phyloP scores from a whole-genome alignment of 2,113 vertebrate species.

The Erpornis zantholeuca region DNA sequence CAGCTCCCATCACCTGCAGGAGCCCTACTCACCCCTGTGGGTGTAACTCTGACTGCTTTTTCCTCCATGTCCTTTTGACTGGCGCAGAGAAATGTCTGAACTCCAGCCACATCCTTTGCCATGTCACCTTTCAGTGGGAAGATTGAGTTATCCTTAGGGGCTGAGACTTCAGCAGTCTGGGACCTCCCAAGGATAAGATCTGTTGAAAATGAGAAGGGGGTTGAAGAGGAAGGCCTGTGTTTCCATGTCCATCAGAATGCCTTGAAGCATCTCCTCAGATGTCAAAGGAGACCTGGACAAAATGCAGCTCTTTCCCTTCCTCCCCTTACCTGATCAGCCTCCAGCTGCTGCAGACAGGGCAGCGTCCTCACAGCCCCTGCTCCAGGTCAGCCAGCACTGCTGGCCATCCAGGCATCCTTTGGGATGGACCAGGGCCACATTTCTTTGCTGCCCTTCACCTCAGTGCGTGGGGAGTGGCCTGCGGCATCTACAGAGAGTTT shows the following conservation, averaged over 20 bases:
- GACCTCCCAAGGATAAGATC: not conserved
- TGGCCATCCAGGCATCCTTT: not conserved
- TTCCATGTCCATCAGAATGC: not conserved
- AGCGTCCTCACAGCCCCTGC: not conserved
- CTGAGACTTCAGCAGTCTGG: not conserved
- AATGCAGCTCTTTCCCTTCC: not conserved
- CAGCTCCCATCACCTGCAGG: not conserved
- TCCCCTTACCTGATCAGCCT: not conserved
- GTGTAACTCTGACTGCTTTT: not conserved
- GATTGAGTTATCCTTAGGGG: not conserved
- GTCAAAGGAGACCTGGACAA: not conserved
- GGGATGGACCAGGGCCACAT: not conserved
- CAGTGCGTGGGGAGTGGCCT: fast-evolving
- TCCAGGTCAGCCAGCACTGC: not conserved
- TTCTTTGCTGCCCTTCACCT: not conserved
- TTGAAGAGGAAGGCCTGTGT: not conserved
- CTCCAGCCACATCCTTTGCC: not conserved
- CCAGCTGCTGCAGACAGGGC: not conserved
- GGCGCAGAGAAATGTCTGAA: not conserved
- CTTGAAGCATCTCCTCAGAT: not conserved
- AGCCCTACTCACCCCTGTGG: not conserved
- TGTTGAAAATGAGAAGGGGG: not conserved
- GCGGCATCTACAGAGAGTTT: not conserved
- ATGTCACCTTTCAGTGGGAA: not conserved
- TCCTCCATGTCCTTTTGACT: not conserved